phyloP scores from a whole-genome alignment of 2,113 vertebrate species.

The Neomonachus schauinslandi region DNA sequence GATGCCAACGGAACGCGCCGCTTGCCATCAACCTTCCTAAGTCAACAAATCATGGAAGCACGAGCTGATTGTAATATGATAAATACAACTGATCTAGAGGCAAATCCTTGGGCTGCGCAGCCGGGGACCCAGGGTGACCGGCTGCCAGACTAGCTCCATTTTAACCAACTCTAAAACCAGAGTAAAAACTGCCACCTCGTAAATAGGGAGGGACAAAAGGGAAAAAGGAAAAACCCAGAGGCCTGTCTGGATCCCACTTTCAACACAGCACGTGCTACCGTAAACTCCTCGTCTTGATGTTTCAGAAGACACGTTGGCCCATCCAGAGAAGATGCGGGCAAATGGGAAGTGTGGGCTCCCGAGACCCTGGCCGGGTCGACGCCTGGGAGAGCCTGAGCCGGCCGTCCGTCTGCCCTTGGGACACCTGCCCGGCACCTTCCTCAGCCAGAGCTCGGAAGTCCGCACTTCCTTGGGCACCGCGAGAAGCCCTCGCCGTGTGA shows the following conservation, averaged over 20 bases:
- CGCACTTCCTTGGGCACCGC: constrained; percentile 66
- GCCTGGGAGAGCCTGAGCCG: not conserved
- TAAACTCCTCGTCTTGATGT: not conserved
- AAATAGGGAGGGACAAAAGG: not conserved
- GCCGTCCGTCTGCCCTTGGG: accelerated
- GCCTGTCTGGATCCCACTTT: not conserved
- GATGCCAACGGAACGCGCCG: accelerated
- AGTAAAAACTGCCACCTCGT: accelerated
- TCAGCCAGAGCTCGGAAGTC: not conserved
- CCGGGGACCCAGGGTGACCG: accelerated
- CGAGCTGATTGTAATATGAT: not conserved
- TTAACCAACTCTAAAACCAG: not conserved
- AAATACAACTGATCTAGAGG: accelerated
- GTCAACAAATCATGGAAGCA: not conserved
- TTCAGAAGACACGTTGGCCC: not conserved
- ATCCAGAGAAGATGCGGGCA: accelerated
- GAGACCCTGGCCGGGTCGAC: not conserved
- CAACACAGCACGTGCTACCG: accelerated
- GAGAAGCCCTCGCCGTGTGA: constrained; percentile 50
- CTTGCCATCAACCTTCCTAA: not conserved
- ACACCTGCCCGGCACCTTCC: not conserved
- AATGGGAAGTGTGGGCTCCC: accelerated
- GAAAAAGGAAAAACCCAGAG: not conserved
- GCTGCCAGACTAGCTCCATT: not conserved
- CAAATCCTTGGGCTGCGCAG: not conserved